Base-by-base conservation (phyloP, 2,888 invertebrate genomes). In the Chironomus tentans region DNA sequence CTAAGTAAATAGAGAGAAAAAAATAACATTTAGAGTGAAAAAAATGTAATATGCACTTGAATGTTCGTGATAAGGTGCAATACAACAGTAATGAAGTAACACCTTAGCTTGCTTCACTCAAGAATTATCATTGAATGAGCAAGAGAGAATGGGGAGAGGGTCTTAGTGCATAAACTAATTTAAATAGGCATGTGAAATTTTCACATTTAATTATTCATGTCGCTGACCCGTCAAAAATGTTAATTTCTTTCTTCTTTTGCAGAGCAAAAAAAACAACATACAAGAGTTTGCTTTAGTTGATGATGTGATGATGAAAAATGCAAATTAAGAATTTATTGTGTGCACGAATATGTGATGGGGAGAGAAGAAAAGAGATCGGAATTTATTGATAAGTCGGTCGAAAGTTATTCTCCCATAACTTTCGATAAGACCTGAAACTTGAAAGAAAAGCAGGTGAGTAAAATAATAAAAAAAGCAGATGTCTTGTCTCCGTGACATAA, bases 361-460 rank as follows among this genome's bases (percentile, higher is more conserved):
- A 56, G 7, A 50, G 50, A 50, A 48, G 24, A 21, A 24, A 65
- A 65, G 46, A 24, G 71, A 71, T 71, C 50, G 56, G 71, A 71
- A 56, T 56, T 47, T 24, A 24, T 22, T 24, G 71, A 71, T 71
- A 56, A 56, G 56, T 5, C 15, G 15, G 28, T 69, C 28, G n/a
- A 48, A 71, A 71, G 56, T 56, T 50, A 50, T 47, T 71, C 71
- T 71, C 71, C 71, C 71, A 71, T 50, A 71, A 71, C 50, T 71
- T 71, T 71, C 71, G 71, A 56, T 56, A 56, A 56, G 56, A 56
- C n/a, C 38, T 38, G 38, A 38, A 38, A 38, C 38, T 38, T 18
- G 56, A 56, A 18, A 56, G 15, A 56, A 18, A 56, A 56, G 56
- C 56, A 56, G 56, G 56, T 56, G 56, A 56, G 18, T 56, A 56